Evolutionary conservation across 2,797 vertebrate species (phyloP).

Genomic region (Premnoplex brunnescens): DNA sequence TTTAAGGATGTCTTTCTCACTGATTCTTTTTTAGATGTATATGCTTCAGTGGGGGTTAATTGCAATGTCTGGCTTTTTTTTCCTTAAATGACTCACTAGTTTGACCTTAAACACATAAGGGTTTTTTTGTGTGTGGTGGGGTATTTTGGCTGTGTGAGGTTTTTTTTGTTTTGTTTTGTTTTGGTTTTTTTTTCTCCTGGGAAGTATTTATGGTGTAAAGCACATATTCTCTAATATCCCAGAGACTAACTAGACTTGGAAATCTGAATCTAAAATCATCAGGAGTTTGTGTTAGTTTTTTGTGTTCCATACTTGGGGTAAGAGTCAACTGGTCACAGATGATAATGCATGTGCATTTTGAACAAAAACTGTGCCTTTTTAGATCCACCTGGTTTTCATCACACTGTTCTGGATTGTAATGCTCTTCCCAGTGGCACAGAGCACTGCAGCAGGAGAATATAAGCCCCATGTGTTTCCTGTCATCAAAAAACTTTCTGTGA

Average conservation of each 20-base stretch:
- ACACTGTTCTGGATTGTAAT: background rate
- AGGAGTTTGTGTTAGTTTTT: background rate
- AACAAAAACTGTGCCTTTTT: background rate
- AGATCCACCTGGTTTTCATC: background rate
- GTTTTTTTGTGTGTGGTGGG: too few species aligned
- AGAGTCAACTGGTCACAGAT: background rate
- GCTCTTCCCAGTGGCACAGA: background rate
- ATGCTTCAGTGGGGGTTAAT: background rate
- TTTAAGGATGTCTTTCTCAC: background rate
- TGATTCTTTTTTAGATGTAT: background rate
- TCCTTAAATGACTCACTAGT: background rate
- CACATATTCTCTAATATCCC: background rate
- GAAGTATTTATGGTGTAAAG: background rate
- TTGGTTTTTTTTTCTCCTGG: background rate
- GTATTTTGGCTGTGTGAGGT: background rate
- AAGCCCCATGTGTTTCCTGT: background rate
- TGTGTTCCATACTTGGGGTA: background rate
- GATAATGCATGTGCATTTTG: background rate
- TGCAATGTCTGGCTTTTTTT: background rate
- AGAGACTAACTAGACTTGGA: background rate
- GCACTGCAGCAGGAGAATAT: background rate
- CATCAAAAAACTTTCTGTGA: background rate
- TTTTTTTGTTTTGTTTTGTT: background rate
- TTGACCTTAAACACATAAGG: background rate
- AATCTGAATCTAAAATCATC: background rate